Conservation (phyloP, 2,888 invertebrate genomes). For the Deilephila elpenor region DNA sequence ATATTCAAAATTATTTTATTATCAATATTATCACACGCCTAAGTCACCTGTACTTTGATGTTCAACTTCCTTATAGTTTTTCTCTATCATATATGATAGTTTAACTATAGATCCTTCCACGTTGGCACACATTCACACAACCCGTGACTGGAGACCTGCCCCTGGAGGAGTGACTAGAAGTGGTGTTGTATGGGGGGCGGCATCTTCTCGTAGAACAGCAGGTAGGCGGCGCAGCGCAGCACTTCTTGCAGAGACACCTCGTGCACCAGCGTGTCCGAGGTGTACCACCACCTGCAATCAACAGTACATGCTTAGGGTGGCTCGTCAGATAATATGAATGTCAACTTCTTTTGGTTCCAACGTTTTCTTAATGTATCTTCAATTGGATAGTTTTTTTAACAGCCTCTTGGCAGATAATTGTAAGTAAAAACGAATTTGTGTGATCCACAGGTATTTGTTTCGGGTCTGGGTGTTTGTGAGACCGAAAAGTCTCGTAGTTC, state of each 20-base stretch:
- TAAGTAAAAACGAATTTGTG: no score
- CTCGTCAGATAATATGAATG: not conserved
- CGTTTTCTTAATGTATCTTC: no score
- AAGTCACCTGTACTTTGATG: no score
- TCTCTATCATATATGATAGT: not conserved
- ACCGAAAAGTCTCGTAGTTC: no score
- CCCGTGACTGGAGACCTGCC: not conserved
- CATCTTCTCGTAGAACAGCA: constrained; percentile 94
- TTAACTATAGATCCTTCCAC: not conserved
- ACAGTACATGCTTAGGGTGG: not conserved
- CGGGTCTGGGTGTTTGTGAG: no score
- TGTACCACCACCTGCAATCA: constrained; percentile 90
- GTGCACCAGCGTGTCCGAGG: constrained; percentile 93
- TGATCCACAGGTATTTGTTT: no score
- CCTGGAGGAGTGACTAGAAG: constrained; percentile 43
- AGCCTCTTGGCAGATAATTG: no score
- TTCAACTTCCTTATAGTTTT: no score
- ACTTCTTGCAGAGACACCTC: constrained; percentile 93
- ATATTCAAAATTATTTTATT: not conserved
- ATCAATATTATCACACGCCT: no score
- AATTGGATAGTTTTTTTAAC: no score
- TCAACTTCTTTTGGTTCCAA: not conserved
- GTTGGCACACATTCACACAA: constrained; percentile 1
- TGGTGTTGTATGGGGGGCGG: constrained; percentile 40
- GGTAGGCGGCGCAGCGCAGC: constrained; percentile 93